These are phyloP conservation scores for Zaprionus inermis DNA, from an alignment of 1,140 invertebrate genomes.

Conservation along the genomic window DNA sequence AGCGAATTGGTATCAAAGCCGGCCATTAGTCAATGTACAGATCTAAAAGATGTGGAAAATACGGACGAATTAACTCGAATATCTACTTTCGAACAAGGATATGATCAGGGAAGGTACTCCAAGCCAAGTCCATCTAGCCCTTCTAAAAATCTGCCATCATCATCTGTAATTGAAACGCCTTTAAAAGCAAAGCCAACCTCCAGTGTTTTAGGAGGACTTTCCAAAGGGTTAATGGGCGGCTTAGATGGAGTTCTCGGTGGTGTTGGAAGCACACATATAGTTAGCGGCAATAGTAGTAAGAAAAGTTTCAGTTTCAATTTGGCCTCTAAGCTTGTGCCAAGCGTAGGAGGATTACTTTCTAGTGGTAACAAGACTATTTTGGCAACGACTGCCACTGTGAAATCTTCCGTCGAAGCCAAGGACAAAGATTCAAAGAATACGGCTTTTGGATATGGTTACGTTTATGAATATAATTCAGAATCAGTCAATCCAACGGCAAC, in stretches of 20 bases:
- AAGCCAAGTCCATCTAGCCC: constrained; percentile 20
- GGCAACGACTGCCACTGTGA: background rate
- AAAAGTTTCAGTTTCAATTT: constrained; percentile 70
- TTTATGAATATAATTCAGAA: constrained; percentile 3
- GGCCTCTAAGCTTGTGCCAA: constrained; percentile 77
- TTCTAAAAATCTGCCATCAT: background rate
- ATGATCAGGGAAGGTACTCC: constrained; percentile 44
- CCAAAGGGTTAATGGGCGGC: constrained; percentile 75
- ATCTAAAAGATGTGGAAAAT: background rate
- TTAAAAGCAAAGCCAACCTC: constrained; percentile 48
- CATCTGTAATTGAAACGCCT: background rate
- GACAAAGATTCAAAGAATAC: constrained; percentile 1
- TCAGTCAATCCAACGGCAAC: background rate
- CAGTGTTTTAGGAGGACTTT: constrained; percentile 69
- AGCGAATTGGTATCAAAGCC: constrained; percentile 11
- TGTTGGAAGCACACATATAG: constrained; percentile 44
- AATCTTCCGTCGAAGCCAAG: background rate
- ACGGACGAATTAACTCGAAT: constrained; percentile 1
- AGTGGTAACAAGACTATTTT: constrained; percentile 23
- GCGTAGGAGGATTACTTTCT: constrained; percentile 60
- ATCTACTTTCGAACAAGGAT: background rate
- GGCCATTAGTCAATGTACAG: constrained; percentile 8
- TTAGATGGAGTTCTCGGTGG: constrained; percentile 71
- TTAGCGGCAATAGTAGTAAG: constrained; percentile 38
- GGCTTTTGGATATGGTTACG: constrained; percentile 9